Base-by-base conservation (phyloP, 2,797 vertebrate species). In the Crocidura indochinensis region DNA sequence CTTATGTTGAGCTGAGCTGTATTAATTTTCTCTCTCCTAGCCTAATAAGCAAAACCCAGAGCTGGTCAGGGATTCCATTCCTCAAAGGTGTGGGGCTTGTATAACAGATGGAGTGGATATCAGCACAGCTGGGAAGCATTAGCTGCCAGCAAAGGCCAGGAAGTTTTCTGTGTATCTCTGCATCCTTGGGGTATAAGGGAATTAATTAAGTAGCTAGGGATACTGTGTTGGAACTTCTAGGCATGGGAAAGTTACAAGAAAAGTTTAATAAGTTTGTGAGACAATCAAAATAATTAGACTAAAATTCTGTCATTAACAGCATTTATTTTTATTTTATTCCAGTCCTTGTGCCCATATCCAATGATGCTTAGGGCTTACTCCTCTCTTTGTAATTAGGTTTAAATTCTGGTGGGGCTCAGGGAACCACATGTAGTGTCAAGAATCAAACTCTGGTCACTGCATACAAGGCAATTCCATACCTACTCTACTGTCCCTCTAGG, bases 201-300 rank as follows among this genome's bases (percentile, higher is more conserved):
- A 6, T 60, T 19, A 29, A 51, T 53, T 76, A 38, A 31, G 29
- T 87, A 24, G 15, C 31, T 60, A 56, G 38, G 20, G 31, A 69
- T 51, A 67, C 38, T 83, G 60, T 10, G 12, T 89, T 79, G 24
- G 29, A 71, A 67, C 20, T 86, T 64, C 12, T 24, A 76, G 46
- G 31, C 17, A 31, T 78, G 31, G 47, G 26, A 29, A 89, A 93
- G 69, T 6, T 44, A 53, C 0, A 6, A 67, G n/a, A 10, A 67
- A 73, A 86, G 75, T 83, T 94, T 65, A 80, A 15, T 29, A 81
- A 90, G 11, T 60, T 60, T 68, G 6, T 24, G 20, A 73, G 49
- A 47, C 27, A 65, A n/a, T 31, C 69, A 84, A 77, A 84, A 77
- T 74, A 38, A 76, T 81, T 77, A 31, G 26, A 56, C 73, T 53